phyloP scores from a whole-genome alignment of 2,797 vertebrate species.

The Rhynchotus rufescens region DNA sequence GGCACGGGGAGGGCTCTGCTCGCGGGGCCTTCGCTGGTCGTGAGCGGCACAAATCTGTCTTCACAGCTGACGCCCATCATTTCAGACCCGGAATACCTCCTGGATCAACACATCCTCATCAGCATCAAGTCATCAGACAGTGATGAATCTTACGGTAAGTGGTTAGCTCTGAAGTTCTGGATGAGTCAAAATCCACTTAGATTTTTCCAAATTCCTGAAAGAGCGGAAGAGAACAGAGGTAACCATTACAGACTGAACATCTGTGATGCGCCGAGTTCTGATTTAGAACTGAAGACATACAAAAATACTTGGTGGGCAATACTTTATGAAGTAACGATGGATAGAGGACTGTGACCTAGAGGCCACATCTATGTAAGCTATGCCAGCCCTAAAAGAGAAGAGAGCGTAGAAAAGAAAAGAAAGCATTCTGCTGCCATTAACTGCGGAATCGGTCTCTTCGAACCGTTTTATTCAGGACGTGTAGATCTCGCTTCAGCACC shows the following conservation, averaged over 20 bases:
- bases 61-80: conserved; percentile 96
- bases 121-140: conserved; percentile 95
- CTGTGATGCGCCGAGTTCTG: background rate
- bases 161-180: conserved; percentile 20
- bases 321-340: background rate
- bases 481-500: background rate
- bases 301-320: background rate
- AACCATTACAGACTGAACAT: background rate
- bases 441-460: background rate
- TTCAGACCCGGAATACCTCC: conserved; percentile 94
- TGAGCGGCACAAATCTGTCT: conserved; percentile 30
- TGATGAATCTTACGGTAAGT: conserved; percentile 95
- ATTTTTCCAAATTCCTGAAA: background rate
- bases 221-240: conserved; percentile 24
- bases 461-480: background rate
- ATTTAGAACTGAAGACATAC: background rate
- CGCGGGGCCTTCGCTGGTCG: background rate
- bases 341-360: background rate
- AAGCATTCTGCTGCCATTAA: background rate
- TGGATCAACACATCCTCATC: conserved; percentile 97
- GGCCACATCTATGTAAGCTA: background rate
- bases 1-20: background rate
- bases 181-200: conserved; percentile 47
- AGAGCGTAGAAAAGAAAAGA: background rate
- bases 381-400: background rate